A percentile compares a stretch with the other conserved stretches of the same genome.
These are phyloP conservation scores for Polydrusus pterygomalis DNA, from an alignment of 2,888 invertebrate genomes.

Conservation along the genomic window DNA sequence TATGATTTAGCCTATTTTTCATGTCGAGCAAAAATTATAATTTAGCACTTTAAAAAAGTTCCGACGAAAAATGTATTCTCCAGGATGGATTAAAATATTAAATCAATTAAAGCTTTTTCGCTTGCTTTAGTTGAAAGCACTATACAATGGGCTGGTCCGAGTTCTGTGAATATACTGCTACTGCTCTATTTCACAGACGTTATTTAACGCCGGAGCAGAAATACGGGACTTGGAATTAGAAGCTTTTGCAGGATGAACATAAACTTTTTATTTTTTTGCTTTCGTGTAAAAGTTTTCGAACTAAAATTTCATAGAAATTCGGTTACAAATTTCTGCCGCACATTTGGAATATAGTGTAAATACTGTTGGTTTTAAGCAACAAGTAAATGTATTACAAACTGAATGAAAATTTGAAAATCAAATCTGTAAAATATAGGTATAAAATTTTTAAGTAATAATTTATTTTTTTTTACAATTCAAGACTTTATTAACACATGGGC, in stretches of 20 bases:
- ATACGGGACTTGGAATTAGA: constrained; percentile 1
- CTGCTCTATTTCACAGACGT: constrained; percentile 14
- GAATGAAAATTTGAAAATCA: no score
- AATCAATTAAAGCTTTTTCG: not conserved
- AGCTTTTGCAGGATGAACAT: constrained; percentile 8
- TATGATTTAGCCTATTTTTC: no score
- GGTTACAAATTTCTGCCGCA: no score
- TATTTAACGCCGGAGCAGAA: not conserved
- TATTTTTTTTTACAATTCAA: no score
- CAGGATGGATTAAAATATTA: not conserved
- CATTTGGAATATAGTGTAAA: no score
- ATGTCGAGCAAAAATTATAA: no score
- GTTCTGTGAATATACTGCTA: constrained; percentile 3
- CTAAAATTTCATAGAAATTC: not conserved
- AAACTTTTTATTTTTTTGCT: not conserved
- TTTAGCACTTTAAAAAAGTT: not conserved
- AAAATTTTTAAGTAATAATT: no score
- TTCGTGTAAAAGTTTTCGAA: not conserved
- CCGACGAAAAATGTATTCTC: not conserved
- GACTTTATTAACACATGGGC: no score
- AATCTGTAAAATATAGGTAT: no score
- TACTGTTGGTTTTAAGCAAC: no score
- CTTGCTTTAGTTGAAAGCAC: not conserved
- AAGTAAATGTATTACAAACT: no score
- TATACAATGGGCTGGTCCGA: not conserved